A percentile compares a stretch with the other conserved stretches of the same genome.
These are phyloP conservation scores for Trichoplusia ni DNA, from an alignment of 1,140 invertebrate species.

Conservation along the genomic window DNA sequence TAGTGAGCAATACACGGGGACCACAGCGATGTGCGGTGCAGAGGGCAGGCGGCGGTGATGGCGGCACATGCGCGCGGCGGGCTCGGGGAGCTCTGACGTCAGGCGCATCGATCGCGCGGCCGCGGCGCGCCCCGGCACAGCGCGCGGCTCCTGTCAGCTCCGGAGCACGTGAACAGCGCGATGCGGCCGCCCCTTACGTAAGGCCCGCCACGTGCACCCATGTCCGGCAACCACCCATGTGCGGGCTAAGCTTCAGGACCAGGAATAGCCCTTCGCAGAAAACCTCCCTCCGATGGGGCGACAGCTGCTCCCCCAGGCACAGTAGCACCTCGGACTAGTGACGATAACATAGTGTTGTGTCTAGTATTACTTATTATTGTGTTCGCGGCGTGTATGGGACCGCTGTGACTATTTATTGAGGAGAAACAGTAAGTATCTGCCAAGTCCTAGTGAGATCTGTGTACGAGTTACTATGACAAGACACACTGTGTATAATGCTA, in stretches of 20 bases:
- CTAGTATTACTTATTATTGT: conserved; percentile 18
- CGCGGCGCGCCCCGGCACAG: conserved; percentile 42
- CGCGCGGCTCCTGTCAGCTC: conserved; percentile 52
- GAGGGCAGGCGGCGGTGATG: conserved; percentile 42
- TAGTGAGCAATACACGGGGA: background rate
- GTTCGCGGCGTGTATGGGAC: conserved; percentile 21
- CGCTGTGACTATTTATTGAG: conserved; percentile 15
- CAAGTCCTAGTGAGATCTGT: no score
- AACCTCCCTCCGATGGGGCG: conserved; percentile 96
- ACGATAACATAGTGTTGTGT: conserved; percentile 16
- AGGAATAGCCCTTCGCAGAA: conserved; percentile 97
- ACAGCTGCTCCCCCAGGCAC: conserved; percentile 87
- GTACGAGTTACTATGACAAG: no score
- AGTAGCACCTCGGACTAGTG: conserved; percentile 27
- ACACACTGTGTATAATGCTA: no score
- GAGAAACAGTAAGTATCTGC: no score
- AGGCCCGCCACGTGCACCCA: conserved; percentile 14
- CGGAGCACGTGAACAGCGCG: conserved; percentile 53
- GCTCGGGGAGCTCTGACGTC: conserved; percentile 72
- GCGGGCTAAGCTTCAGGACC: conserved; percentile 95
- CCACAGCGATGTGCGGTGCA: background rate
- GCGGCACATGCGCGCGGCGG: conserved; percentile 47
- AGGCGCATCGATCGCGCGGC: conserved; percentile 38
- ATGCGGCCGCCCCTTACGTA: conserved; percentile 40
- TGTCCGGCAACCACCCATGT: conserved; percentile 87